phyloP scores from a whole-genome alignment of 2,888 invertebrate species.

The Yponomeuta sedellus region DNA sequence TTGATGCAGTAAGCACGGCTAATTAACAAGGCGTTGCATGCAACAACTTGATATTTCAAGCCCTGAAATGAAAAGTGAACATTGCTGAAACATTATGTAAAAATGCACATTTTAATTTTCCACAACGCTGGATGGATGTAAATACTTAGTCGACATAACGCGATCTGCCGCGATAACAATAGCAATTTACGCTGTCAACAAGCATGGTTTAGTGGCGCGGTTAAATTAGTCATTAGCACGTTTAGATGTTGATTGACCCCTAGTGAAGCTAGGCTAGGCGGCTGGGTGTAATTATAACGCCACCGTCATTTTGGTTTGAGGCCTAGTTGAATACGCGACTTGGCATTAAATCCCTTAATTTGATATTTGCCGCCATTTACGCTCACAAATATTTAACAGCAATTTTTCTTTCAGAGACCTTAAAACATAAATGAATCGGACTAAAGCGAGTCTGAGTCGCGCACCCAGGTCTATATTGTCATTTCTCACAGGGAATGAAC shows the following conservation, averaged over 20 bases:
- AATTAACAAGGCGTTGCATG: not conserved
- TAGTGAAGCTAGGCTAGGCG: slow-evolving; percentile 22
- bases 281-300: slow-evolving; percentile 8
- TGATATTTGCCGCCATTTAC: too few relatives aligned
- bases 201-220: slow-evolving; percentile 10
- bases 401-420: too few relatives aligned
- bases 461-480: too few relatives aligned
- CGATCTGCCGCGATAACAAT: not conserved
- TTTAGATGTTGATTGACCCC: slow-evolving; percentile 22
- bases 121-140: not conserved
- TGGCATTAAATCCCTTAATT: too few relatives aligned
- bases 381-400: too few relatives aligned
- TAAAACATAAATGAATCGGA: too few relatives aligned
- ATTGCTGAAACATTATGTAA: not conserved
- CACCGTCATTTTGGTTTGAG: slow-evolving; percentile 30
- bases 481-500: too few relatives aligned
- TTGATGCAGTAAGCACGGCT: not conserved
- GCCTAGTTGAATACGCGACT: slow-evolving; percentile 17
- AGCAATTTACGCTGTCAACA: slow-evolving; percentile 16
- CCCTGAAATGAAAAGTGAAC: not conserved
- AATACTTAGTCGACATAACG: not conserved
- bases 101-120: not conserved
- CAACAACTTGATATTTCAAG: not conserved
- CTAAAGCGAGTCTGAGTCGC: too few relatives aligned
- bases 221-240: slow-evolving; percentile 15